Evolutionary conservation across 2,888 invertebrate species (phyloP), one percentile per base, ranked within the genome.

Genomic region (Ophioninae sp.): DNA sequence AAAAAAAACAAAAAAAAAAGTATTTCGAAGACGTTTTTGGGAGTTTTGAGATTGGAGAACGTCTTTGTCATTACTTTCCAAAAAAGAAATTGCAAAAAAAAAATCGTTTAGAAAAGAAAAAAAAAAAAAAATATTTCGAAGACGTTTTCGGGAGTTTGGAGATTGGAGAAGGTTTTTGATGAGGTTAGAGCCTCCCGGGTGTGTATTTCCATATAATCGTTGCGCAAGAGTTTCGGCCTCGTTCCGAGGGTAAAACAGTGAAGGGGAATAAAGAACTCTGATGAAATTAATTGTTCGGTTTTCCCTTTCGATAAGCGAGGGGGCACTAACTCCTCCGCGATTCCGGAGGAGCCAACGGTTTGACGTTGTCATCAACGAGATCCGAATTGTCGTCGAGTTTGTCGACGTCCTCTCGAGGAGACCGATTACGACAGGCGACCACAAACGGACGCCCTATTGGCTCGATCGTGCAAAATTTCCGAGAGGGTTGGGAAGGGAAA

Each of bases 291-390:
- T 80, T 82, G 73, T 70, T 84, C 74, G 72, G 73, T 70, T 56
- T 84, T 78, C 61, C 73, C 74, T 69, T 56, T 30, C 50, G 44
- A 44, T 50, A 50, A 17, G 50, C 13, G 17, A n/a, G n/a, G n/a
- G n/a, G n/a, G n/a, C n/a, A n/a, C n/a, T n/a, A n/a, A 57, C 67
- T 83, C 78, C 73, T 79, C 44, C 73, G 78, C 74, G 2, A 17
- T 50, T 50, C 50, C 50, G 50, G 50, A 17, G 6, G 17, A 50
- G 50, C 50, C 17, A 13, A 50, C 13, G 50, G 30, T 1, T 59
- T 30, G 61, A 64, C 79, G 64, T 59, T 77, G 79, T 84, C 86
- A 87, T 86, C 88, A 79, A 79, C 83, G 79, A 13, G 50, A 13
- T 69, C 61, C 73, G 82, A 75, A 13, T 50, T 50, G 69, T 68